These are phyloP conservation scores for Tarsius wallacei DNA, from an alignment of 2,797 vertebrate genomes.

Conservation along the genomic window DNA sequence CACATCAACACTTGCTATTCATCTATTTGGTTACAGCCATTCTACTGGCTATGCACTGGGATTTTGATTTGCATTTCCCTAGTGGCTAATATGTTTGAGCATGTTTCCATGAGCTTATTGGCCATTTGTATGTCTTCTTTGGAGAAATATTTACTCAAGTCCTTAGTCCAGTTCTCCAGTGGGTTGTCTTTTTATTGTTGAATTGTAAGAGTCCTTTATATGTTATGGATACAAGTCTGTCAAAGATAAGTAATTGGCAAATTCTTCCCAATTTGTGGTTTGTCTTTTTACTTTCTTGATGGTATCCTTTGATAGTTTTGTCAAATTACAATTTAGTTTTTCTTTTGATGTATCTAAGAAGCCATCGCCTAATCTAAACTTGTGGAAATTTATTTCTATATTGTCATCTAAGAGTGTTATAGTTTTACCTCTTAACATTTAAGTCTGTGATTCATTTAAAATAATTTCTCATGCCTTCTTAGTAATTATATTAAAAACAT, in stretches of 20 bases:
- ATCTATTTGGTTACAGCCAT: background rate
- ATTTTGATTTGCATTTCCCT: background rate
- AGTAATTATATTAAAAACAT: background rate
- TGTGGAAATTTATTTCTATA: background rate
- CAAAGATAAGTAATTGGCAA: background rate
- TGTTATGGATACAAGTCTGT: background rate
- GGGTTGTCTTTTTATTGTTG: slow-evolving; percentile 12
- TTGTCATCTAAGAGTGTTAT: background rate
- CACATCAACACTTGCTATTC: background rate
- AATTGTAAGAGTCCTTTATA: background rate
- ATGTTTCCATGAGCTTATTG: background rate
- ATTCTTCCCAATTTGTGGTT: background rate
- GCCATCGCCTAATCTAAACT: background rate
- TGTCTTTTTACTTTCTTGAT: slow-evolving; percentile 11
- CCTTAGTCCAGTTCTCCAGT: background rate
- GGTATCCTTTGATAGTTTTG: slow-evolving; percentile 6
- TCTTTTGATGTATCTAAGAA: slow-evolving; percentile 34
- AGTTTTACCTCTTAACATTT: slow-evolving; percentile 35
- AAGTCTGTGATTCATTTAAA: slow-evolving; percentile 24
- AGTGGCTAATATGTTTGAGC: background rate
- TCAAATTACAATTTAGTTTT: slow-evolving; percentile 3
- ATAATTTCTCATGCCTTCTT: slow-evolving; percentile 49
- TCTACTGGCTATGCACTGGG: background rate
- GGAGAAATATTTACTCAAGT: background rate
- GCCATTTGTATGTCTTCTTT: background rate